Evolutionary conservation across 2,113 vertebrate species (phyloP).

Genomic region (Scopus umbretta): DNA sequence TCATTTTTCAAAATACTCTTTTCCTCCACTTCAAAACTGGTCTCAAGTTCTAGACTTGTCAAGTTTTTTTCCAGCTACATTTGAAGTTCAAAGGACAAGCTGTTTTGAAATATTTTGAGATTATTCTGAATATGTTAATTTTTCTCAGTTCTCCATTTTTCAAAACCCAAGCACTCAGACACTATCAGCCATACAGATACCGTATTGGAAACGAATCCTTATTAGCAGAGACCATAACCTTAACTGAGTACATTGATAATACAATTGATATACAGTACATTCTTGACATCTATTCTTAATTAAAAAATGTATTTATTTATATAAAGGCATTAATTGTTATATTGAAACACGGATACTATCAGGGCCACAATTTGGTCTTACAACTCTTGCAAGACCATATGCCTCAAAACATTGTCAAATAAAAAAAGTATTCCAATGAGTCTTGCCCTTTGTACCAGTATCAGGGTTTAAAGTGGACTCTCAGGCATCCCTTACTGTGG

Average conservation of each 20-base stretch:
- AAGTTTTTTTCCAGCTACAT: background rate
- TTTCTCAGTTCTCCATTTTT: background rate
- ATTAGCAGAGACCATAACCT: background rate
- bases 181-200: background rate
- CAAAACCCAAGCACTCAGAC: background rate
- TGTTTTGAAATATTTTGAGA: background rate
- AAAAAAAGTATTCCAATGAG: background rate
- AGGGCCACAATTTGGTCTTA: background rate
- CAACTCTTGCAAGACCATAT: background rate
- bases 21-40: background rate
- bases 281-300: background rate
- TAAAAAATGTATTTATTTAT: background rate
- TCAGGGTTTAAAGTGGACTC: background rate
- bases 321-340: background rate
- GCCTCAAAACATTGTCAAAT: background rate
- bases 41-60: background rate
- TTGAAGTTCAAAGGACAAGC: background rate
- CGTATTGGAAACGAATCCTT: background rate
- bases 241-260: background rate
- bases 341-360: background rate
- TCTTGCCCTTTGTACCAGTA: background rate
- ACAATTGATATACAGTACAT: background rate
- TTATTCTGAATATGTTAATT: background rate
- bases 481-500: background rate
- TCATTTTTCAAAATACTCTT: background rate